Conservation (phyloP, 2,888 invertebrate genomes). For the Opisthograptis luteolata region DNA sequence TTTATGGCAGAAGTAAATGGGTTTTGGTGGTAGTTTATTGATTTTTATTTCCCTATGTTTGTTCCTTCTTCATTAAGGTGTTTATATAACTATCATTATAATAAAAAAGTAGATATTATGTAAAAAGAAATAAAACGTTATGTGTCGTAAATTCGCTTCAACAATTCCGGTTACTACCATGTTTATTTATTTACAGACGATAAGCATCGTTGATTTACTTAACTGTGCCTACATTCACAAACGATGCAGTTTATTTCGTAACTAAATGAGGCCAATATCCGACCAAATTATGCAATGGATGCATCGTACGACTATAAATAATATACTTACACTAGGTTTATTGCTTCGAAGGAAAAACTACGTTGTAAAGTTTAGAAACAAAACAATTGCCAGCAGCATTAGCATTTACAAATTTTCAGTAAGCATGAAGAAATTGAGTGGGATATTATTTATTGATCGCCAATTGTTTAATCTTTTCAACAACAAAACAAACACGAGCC, state of each 20-base stretch:
- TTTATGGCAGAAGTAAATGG: too few relatives aligned
- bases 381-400: neutral
- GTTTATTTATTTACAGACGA: too few relatives aligned
- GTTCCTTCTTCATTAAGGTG: too few relatives aligned
- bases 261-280: slow-evolving; percentile 16
- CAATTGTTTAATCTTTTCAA: slow-evolving; percentile 14
- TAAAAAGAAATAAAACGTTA: too few relatives aligned
- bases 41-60: too few relatives aligned
- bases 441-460: neutral
- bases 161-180: too few relatives aligned
- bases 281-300: slow-evolving; percentile 13
- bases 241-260: neutral
- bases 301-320: slow-evolving; percentile 4
- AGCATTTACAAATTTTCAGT: too few relatives aligned
- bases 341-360: neutral
- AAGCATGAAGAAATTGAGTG: too few relatives aligned
- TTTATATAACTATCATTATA: too few relatives aligned
- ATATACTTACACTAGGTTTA: neutral
- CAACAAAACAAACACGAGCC: slow-evolving; percentile 28
- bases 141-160: too few relatives aligned
- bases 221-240: neutral
- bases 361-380: neutral
- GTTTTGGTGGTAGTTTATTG: too few relatives aligned
- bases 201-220: neutral
- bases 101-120: too few relatives aligned